Evolutionary conservation across 1,140 invertebrate species (phyloP).

Genomic region (Pseudoatta argentina): DNA sequence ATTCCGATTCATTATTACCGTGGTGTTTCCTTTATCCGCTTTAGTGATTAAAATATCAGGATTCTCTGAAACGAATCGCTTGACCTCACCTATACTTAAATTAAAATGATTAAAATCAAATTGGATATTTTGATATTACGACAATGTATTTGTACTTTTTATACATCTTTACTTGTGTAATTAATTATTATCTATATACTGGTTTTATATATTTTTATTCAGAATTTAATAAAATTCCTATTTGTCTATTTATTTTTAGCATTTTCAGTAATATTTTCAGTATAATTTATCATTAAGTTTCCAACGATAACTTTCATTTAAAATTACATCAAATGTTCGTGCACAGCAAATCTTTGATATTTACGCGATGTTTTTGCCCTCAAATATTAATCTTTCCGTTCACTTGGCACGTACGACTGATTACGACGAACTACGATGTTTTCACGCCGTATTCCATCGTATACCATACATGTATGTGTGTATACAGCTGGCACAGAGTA

Average conservation of each 20-base stretch:
- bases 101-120: too few relatives aligned
- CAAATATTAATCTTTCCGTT: conserved; percentile 26
- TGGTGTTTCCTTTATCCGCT: too few relatives aligned
- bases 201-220: too few relatives aligned
- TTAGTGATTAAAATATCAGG: too few relatives aligned
- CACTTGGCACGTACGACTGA: conserved; percentile 50
- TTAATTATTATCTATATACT: background rate
- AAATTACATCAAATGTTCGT: conserved; percentile 25
- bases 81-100: too few relatives aligned
- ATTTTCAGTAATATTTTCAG: background rate
- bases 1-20: too few relatives aligned
- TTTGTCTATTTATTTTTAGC: background rate
- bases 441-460: conserved; percentile 4
- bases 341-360: conserved; percentile 38
- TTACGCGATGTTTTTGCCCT: background rate
- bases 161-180: background rate
- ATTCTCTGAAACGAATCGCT: too few relatives aligned
- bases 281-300: background rate
- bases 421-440: conserved; percentile 45
- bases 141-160: too few relatives aligned
- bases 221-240: too few relatives aligned
- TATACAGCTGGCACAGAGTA: conserved; percentile 38
- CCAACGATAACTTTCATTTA: background rate
- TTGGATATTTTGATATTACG: too few relatives aligned
- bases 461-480: background rate